Conservation (phyloP, 2,888 invertebrate species). For the Polydrusus cervinus region DNA sequence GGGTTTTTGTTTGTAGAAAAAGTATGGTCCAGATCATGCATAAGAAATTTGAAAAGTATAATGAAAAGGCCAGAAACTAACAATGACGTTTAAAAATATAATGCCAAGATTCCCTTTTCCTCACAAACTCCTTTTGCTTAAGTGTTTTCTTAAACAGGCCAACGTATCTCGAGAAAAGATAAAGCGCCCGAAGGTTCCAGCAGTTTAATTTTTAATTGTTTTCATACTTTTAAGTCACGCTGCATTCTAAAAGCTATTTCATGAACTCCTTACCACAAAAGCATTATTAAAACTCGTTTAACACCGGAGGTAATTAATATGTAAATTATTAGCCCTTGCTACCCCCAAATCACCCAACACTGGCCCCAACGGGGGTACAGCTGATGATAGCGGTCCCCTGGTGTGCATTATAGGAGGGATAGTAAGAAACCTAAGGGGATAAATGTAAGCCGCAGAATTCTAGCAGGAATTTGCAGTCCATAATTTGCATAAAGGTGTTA, state of each 20-base stretch:
- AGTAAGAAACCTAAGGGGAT: slow-evolving; percentile 39
- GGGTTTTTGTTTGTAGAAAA: no score
- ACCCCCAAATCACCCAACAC: background rate
- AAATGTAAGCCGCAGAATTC: slow-evolving; percentile 39
- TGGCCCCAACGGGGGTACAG: background rate
- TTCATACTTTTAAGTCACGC: background rate
- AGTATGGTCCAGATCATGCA: no score
- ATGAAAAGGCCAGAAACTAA: no score
- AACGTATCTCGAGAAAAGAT: no score
- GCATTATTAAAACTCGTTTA: background rate
- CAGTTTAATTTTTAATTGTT: no score
- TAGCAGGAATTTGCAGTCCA: slow-evolving; percentile 20
- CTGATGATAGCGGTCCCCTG: slow-evolving; percentile 28
- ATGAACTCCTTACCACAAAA: no score
- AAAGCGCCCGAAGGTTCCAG: no score
- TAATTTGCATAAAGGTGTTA: slow-evolving; percentile 45
- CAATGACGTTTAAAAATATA: no score
- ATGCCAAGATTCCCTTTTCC: no score
- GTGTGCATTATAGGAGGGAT: slow-evolving; percentile 37
- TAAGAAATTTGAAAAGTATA: no score
- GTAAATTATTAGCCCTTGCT: slow-evolving; percentile 3
- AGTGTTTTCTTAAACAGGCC: no score
- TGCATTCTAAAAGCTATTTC: background rate
- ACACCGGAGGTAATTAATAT: background rate
- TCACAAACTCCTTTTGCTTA: no score